Base-by-base conservation (phyloP, 2,797 vertebrate genomes). In the Benthosema pterotum region DNA sequence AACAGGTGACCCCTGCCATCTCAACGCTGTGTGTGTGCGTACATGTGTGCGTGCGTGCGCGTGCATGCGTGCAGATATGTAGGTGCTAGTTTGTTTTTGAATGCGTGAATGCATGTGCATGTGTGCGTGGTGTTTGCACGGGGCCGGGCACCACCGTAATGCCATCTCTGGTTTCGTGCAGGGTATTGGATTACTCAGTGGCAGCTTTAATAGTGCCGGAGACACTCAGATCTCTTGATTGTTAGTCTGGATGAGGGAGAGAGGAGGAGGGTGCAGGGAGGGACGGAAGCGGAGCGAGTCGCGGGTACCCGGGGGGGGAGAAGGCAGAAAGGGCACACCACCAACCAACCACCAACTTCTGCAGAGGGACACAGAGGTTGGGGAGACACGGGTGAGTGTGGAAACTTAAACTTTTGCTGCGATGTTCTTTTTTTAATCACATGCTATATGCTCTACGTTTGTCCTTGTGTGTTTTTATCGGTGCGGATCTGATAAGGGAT, bases 151-250 rank as follows among this genome's bases (percentile, higher is more conserved):
- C 52, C 71, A 84, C 72, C 60, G 51, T 68, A 58, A 74, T 75
- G 78, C 73, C 75, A 63, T 89, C 88, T 94, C 90, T 86, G 72
- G 89, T 93, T 94, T 91, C 92, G 60, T 69, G 68, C 65, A 64
- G 67, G 84, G 89, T 90, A 70, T 94, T 90, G 77, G 79, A 87
- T 94, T 93, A 93, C 92, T 79, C 80, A 78, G 79, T 86, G 83
- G 87, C 82, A 89, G 91, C 90, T 92, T 93, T 89, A 92, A 89
- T 91, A 91, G 89, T 83, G 87, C 82, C 63, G 72, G 66, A 78
- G 82, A 80, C 89, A 84, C 83, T 90, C 70, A 67, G 70, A 75
- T 75, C 75, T 69, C 88, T 90, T 92, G 90, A 91, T 91, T 91
- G 88, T 90, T 86, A 84, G 83, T 78, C 77, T 83, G 84, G 70